A percentile compares a stretch with the other conserved stretches of the same genome.
These are phyloP conservation scores for Puffinus mauretanicus DNA, from an alignment of 2,113 vertebrate genomes.

Conservation along the genomic window DNA sequence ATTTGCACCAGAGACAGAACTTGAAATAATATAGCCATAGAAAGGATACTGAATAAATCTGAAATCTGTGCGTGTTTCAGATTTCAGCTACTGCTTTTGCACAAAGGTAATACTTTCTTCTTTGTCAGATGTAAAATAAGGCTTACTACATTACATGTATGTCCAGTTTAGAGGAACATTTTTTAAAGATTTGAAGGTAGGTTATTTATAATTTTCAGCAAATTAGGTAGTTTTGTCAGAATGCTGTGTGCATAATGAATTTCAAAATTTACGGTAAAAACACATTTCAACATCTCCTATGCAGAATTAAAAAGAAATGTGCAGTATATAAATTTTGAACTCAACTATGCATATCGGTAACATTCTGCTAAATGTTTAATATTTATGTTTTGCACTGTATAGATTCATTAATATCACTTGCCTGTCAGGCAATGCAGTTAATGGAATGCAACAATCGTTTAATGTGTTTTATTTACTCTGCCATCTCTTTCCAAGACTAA, in stretches of 20 bases:
- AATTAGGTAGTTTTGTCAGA: not conserved
- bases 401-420: not conserved
- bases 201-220: not conserved
- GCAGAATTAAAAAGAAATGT: not conserved
- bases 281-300: not conserved
- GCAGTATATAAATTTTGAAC: not conserved
- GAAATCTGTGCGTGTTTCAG: not conserved
- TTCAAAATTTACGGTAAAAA: not conserved
- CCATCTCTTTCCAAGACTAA: not conserved
- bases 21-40: not conserved
- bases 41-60: not conserved
- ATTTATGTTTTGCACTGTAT: not conserved
- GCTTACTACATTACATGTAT: not conserved
- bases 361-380: not conserved
- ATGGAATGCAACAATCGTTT: not conserved
- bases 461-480: not conserved
- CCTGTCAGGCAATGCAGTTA: not conserved
- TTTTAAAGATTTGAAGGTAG: not conserved
- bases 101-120: not conserved
- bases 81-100: not conserved
- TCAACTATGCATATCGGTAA: not conserved
- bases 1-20: not conserved
- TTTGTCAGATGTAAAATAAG: not conserved
- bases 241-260: slow-evolving; percentile 2
- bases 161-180: not conserved